Base-by-base conservation (phyloP, 2,888 invertebrate species). In the Colostygia pectinataria region DNA sequence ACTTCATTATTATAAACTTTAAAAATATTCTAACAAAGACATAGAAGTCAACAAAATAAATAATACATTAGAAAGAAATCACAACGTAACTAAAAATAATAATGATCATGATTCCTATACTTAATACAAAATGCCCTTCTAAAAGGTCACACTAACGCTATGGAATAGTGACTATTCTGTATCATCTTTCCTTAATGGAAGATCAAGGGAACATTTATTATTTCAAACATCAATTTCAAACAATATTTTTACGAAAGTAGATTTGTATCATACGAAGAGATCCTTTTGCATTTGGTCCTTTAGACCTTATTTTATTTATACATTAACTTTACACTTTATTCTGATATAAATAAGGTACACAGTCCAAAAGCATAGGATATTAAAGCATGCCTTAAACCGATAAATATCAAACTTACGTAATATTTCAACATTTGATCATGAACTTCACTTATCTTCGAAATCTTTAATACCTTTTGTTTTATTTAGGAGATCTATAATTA, bases 21-120 rank as follows among this genome's bases (percentile, higher is more conserved):
- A 40, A 53, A 65, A n/a, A n/a, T n/a, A n/a, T 53, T 52, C 55
- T 53, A 59, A 36, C 51, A 29, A 59, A 57, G 37, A 46, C 28
- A 59, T 55, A 51, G 39, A 56, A 55, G 46, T 54, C 48, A 68
- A 68, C 61, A 40, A 63, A 68, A 65, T 58, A 65, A 63, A 64
- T 40, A 46, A 55, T 39, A 45, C 28, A 32, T 27, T 44, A 37
- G 29, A 27, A 37, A 55, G 57, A 50, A 62, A 62, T 61, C 57
- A 67, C 65, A 59, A 57, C 15, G 42, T 52, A 41, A 57, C 42
- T 54, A 42, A 59, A 55, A 61, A 48, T 52, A 59, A 53, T 56
- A 60, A 55, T 57, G 41, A 59, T 53, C 55, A 61, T 60, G 56
- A 61, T 59, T 55, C 53, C 10, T 42, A 37, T 42, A 37, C n/a